phyloP scores from a whole-genome alignment of 1,140 invertebrate species.

The Drosophila melanica region DNA sequence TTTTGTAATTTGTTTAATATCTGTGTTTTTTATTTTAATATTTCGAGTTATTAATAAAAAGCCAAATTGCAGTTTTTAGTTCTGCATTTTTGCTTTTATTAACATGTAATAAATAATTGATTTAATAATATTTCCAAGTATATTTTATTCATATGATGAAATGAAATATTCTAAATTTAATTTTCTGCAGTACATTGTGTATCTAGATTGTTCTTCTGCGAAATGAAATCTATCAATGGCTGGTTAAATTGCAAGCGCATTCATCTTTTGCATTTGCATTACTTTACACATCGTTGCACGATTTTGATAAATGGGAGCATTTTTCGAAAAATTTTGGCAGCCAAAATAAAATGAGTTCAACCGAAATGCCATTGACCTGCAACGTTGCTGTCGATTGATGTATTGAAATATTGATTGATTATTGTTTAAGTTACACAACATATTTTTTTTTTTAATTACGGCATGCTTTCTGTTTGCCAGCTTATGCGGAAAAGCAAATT shows the following conservation, averaged over 20 bases:
- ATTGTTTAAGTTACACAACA: constrained; percentile 1
- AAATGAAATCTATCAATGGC: constrained; percentile 31
- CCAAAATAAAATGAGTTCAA: constrained; percentile 59
- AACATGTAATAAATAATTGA: background rate
- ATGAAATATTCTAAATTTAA: background rate
- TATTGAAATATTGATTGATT: constrained; percentile 72
- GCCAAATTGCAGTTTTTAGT: no score
- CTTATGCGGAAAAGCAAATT: background rate
- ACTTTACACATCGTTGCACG: constrained; percentile 59
- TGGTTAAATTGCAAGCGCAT: constrained; percentile 28
- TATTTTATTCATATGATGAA: background rate
- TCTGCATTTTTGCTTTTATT: no score
- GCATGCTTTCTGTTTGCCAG: background rate
- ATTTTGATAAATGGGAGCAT: constrained; percentile 66
- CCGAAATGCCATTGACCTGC: constrained; percentile 67
- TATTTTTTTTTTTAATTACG: background rate
- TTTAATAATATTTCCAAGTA: background rate
- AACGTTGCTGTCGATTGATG: constrained; percentile 42
- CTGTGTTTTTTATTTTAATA: background rate
- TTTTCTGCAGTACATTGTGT: background rate
- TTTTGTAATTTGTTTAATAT: background rate
- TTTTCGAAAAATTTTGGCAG: constrained; percentile 25
- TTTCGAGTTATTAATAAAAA: background rate
- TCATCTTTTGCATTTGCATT: constrained; percentile 39
- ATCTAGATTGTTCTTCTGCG: background rate